Evolutionary conservation across 2,888 invertebrate genomes (phyloP).

Genomic region (Aethes cnicana): DNA sequence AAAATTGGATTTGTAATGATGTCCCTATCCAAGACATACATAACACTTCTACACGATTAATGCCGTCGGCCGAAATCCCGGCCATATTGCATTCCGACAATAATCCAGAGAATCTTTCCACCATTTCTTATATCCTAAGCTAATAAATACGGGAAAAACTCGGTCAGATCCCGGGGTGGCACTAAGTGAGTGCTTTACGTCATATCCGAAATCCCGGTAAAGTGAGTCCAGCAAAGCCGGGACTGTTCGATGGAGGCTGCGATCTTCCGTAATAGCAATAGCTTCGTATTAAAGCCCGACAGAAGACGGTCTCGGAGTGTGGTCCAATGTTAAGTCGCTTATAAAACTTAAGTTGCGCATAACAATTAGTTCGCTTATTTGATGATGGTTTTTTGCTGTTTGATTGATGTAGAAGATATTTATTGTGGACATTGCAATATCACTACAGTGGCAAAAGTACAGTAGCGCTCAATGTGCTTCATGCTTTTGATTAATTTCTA

Average conservation of each 20-base stretch:
- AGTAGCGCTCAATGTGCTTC: too few relatives aligned
- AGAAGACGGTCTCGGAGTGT: constrained; percentile 62
- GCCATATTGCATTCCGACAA: constrained; percentile 62
- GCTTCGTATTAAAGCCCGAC: constrained; percentile 80
- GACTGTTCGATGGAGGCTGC: constrained; percentile 78
- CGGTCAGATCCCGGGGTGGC: constrained; percentile 62
- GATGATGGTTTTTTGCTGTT: too few relatives aligned
- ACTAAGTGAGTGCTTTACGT: constrained; percentile 80
- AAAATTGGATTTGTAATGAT: background rate
- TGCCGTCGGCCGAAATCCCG: constrained; percentile 47
- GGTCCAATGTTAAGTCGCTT: constrained; percentile 54
- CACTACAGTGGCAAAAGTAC: too few relatives aligned
- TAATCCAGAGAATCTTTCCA: constrained; percentile 61
- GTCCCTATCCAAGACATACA: background rate
- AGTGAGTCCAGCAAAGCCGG: constrained; percentile 77
- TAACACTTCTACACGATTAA: constrained; percentile 27
- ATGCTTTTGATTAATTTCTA: too few relatives aligned
- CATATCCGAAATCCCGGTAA: constrained; percentile 82
- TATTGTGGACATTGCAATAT: too few relatives aligned
- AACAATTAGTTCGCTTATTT: too few relatives aligned
- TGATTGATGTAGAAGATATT: too few relatives aligned
- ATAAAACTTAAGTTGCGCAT: too few relatives aligned
- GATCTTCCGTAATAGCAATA: constrained; percentile 80
- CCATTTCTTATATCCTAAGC: constrained; percentile 70
- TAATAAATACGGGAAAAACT: constrained; percentile 78